Evolutionary conservation across 2,113 vertebrate genomes (phyloP), one percentile per base, ranked within the genome.

Genomic region (Thinocorus orbignyianus): DNA sequence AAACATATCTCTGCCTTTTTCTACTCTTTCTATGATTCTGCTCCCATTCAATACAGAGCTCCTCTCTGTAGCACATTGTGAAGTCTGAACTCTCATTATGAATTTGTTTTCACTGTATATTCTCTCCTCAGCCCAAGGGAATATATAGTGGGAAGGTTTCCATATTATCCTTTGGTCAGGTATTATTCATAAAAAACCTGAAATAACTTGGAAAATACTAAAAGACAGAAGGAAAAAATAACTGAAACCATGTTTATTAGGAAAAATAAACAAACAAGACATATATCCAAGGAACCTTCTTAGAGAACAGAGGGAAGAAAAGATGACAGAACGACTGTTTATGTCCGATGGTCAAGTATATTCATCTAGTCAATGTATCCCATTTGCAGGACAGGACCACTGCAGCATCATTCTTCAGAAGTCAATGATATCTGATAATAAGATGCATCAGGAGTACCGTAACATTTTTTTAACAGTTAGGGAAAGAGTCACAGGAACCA

Each of bases 131-230:
- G 1, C 14, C 23, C 33, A 33, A 48, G 37, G 74, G 33, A 90
- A 93, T 83, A 86, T 25, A 74, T 8, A 90, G 9, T 76, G 54
- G 65, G 54, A 91, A 76, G 22, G 37, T 74, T 44, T 85, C 52
- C 0, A 1, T 69, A 61, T 39, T 60, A 81, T 65, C 33, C 46
- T 66, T 88, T 74, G 74, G 46, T 73, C 62, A 94, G 70, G 44
- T 80, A 65, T 57, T 72, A 83, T 68, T 86, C 42, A 88, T n/a
- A 39, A 42, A 86, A 90, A n/a, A 73, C 17, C 19, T 81, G 23
- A 86, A 94, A 88, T 66, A 93, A 86, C 64, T 94, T 42, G 49
- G n/a, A 86, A 95, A 78, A 69, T 62, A 73, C 15, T 62, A 41
- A 37, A 5, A 78, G 37, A 44, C 23, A 81, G 81, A 83, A 70